Percentiles rank a stretch among this genome's conserved stretches.
phyloP scores from a whole-genome alignment of 2,888 invertebrate species.

The Salticus scenicus region DNA sequence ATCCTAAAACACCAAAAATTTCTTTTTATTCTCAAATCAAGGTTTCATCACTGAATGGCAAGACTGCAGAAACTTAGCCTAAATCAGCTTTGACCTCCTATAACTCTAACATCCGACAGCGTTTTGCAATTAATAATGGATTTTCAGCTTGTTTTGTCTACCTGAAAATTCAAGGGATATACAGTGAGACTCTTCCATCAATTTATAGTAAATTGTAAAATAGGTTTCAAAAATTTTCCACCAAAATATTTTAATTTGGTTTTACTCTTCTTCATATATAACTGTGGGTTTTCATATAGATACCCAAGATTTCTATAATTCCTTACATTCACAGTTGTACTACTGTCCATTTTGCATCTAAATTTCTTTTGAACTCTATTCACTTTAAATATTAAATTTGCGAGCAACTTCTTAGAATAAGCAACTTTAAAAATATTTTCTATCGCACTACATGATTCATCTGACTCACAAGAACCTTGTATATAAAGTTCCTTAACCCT shows the following conservation, averaged over 20 bases:
- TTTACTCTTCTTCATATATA: neutral
- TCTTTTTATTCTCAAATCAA: neutral
- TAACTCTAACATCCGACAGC: neutral
- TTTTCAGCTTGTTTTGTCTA: neutral
- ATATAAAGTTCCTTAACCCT: neutral
- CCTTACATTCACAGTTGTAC: neutral
- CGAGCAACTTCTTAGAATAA: neutral
- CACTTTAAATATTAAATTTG: neutral
- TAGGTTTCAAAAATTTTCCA: neutral
- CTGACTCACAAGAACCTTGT: neutral
- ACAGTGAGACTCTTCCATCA: neutral
- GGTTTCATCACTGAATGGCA: neutral
- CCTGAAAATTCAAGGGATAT: neutral
- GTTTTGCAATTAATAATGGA: neutral
- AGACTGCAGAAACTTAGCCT: neutral
- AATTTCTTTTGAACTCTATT: neutral
- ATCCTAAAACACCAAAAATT: neutral
- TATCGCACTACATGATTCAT: neutral
- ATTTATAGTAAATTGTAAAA: neutral
- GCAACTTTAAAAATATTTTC: neutral
- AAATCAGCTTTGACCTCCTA: neutral
- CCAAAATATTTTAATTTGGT: neutral
- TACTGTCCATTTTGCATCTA: neutral
- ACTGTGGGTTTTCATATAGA: neutral
- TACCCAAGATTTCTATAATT: neutral